These are phyloP conservation scores for Panthera uncia DNA, from an alignment of 2,113 vertebrate genomes.

Conservation along the genomic window DNA sequence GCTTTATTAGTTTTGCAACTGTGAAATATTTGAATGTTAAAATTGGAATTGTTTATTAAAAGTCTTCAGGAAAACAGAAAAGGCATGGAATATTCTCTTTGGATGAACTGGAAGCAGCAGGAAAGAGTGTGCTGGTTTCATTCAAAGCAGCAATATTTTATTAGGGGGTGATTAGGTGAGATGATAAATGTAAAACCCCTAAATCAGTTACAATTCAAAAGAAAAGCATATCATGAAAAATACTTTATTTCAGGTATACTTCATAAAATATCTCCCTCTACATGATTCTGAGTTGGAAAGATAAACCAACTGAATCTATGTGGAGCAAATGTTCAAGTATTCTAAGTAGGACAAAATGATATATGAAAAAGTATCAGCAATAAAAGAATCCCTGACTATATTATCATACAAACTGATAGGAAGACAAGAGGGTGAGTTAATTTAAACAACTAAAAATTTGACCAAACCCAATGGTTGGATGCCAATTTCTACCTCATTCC, in stretches of 20 bases:
- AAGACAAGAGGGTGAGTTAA: conserved; percentile 33
- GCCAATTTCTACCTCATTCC: not conserved
- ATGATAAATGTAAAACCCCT: conserved; percentile 40
- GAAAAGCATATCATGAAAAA: conserved; percentile 64
- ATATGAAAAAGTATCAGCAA: not conserved
- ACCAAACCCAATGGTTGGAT: not conserved
- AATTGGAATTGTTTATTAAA: conserved; percentile 57
- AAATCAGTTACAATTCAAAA: conserved; percentile 43
- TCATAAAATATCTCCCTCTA: conserved; percentile 43
- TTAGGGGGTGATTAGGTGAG: conserved; percentile 41
- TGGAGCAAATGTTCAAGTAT: conserved; percentile 62
- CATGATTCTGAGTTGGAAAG: conserved; percentile 48
- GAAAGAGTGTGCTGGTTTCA: not conserved
- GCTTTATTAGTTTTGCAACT: conserved; percentile 55
- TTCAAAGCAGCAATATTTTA: conserved; percentile 43
- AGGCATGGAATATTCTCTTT: conserved; percentile 3
- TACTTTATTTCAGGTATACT: conserved; percentile 37
- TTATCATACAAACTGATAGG: not conserved
- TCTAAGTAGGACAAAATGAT: conserved; percentile 72
- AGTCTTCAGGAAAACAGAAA: conserved; percentile 59
- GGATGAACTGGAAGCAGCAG: fast-evolving
- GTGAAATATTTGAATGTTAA: conserved; percentile 61
- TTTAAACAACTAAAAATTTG: conserved; percentile 43
- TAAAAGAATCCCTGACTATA: conserved; percentile 18
- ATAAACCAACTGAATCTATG: conserved; percentile 51